These are phyloP conservation scores for Larimichthys crocea DNA, from an alignment of 2,113 vertebrate species.

Conservation along the genomic window DNA sequence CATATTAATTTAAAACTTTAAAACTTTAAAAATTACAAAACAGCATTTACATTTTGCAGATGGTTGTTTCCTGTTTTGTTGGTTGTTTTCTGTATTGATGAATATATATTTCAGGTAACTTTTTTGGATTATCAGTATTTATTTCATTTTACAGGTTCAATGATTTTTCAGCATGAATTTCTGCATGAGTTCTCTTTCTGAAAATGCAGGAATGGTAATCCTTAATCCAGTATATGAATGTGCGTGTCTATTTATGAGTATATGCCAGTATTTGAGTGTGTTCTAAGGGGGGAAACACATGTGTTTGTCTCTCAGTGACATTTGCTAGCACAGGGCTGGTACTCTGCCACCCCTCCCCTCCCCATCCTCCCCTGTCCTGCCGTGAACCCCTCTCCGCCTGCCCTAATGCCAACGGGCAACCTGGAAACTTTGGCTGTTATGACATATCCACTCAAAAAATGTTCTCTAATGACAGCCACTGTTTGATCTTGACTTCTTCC, in stretches of 20 bases:
- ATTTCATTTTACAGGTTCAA: background rate
- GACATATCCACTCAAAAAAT: slow-evolving; percentile 11
- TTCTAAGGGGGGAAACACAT: slow-evolving; percentile 27
- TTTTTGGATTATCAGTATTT: background rate
- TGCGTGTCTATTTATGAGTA: background rate
- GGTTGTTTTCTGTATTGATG: background rate
- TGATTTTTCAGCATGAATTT: background rate
- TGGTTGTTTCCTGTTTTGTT: too few relatives aligned
- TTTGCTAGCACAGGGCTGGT: slow-evolving; percentile 35
- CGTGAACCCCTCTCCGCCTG: slow-evolving; percentile 38
- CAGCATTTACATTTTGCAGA: background rate
- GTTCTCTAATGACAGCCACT: background rate
- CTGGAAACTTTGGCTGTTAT: background rate
- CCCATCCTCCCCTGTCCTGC: slow-evolving; percentile 38
- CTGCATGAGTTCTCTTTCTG: background rate
- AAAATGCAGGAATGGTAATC: background rate
- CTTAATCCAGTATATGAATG: background rate
- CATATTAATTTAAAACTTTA: background rate
- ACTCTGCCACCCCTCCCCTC: slow-evolving; percentile 28
- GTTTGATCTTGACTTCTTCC: background rate
- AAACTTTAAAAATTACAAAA: too few relatives aligned
- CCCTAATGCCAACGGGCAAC: slow-evolving; percentile 1
- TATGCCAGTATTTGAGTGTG: slow-evolving; percentile 1
- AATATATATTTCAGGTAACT: background rate
- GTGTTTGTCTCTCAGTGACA: slow-evolving; percentile 47